phyloP scores from a whole-genome alignment of 2,888 invertebrate species.

The Elysia crispata region DNA sequence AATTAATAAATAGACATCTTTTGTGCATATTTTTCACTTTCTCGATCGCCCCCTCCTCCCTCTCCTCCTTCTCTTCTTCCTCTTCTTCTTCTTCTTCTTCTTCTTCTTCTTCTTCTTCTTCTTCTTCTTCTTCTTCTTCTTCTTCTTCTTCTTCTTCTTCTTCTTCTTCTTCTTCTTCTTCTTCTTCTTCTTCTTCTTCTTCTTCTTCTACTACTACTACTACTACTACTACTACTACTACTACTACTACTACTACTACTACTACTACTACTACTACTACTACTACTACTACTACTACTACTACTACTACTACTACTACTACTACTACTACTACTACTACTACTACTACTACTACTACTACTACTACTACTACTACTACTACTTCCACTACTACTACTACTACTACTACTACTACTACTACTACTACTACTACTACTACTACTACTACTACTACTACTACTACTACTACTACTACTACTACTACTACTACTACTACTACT shows the following conservation, averaged over 20 bases:
- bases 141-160: too few relatives aligned
- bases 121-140: too few relatives aligned
- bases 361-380: too few relatives aligned
- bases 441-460: conserved; percentile 9
- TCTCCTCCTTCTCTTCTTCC: too few relatives aligned
- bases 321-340: conserved; percentile 4
- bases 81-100: too few relatives aligned
- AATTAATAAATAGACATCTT: too few relatives aligned
- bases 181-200: neutral
- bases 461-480: conserved; percentile 9
- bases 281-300: conserved; percentile 9
- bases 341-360: conserved; percentile 9
- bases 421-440: conserved; percentile 9
- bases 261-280: conserved; percentile 9
- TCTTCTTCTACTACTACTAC: neutral
- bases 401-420: conserved; percentile 9
- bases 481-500: conserved; percentile 9
- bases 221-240: conserved; percentile 9
- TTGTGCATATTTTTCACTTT: too few relatives aligned
- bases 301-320: conserved; percentile 9
- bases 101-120: too few relatives aligned
- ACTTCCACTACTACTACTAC: too few relatives aligned
- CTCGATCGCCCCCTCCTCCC: too few relatives aligned
- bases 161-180: too few relatives aligned
- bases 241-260: conserved; percentile 9